These are phyloP conservation scores for Pomacea maculata DNA, from an alignment of 1,140 invertebrate species.

Conservation along the genomic window DNA sequence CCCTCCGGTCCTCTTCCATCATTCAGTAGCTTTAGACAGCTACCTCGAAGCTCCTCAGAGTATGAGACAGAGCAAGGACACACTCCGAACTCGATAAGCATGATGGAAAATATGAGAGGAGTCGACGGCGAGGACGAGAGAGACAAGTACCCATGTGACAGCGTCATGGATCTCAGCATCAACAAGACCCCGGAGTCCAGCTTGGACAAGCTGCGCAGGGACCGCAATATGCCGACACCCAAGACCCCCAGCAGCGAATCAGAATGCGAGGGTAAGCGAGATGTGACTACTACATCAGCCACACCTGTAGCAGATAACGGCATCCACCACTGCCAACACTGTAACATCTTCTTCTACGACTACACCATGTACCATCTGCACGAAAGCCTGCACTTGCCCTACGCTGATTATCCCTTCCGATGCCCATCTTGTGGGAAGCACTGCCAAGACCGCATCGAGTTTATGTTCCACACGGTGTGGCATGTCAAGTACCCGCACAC, in stretches of 20 bases:
- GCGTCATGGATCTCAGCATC: slow-evolving; percentile 58
- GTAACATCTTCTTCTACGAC: slow-evolving; percentile 60
- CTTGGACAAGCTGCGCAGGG: slow-evolving; percentile 36
- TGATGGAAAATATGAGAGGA: background rate
- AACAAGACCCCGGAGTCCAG: slow-evolving; percentile 44
- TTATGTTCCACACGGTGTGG: slow-evolving; percentile 63
- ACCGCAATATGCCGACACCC: slow-evolving; percentile 26
- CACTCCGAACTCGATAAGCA: slow-evolving; percentile 6
- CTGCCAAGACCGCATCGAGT: slow-evolving; percentile 61
- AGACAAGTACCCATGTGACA: slow-evolving; percentile 39
- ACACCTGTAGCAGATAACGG: slow-evolving; percentile 51
- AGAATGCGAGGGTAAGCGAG: slow-evolving; percentile 45
- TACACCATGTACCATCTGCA: slow-evolving; percentile 63
- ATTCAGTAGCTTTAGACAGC: slow-evolving; percentile 29
- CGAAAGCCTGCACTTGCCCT: slow-evolving; percentile 56
- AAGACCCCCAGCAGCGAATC: slow-evolving; percentile 48
- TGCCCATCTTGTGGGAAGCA: slow-evolving; percentile 58
- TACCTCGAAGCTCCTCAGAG: slow-evolving; percentile 8
- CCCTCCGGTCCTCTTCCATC: slow-evolving; percentile 18
- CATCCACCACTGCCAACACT: slow-evolving; percentile 59
- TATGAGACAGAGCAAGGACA: slow-evolving; percentile 3
- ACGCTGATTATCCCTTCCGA: slow-evolving; percentile 52
- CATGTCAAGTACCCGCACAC: slow-evolving; percentile 62
- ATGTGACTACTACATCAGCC: slow-evolving; percentile 32
- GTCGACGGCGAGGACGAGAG: slow-evolving; percentile 6